Base-by-base conservation (phyloP, 2,888 invertebrate genomes). In the Pyrrhia umbra region DNA sequence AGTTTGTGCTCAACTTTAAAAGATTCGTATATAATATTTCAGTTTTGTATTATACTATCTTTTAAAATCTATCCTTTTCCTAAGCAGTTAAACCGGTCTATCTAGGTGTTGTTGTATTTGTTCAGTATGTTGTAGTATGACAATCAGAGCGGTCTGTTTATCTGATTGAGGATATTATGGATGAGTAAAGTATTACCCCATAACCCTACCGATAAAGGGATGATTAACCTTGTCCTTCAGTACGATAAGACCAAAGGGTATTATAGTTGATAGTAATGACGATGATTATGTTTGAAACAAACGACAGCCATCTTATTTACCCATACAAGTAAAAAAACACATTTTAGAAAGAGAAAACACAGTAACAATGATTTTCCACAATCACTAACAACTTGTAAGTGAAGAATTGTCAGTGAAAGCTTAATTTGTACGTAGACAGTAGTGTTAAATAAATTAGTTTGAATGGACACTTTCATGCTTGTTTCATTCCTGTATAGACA, bases 341-440 rank as follows among this genome's bases (percentile, higher is more conserved):
- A 34, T 34, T 34, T n/a, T 4, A 34, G 5, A n/a, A 34, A n/a
- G 34, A 34, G 34, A 34, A 34, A 34, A 13, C 34, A 8, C 13
- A 34, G n/a, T n/a, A 13, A n/a, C 34, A 34, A 34, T n/a, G 34
- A 34, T n/a, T 34, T n/a, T 34, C 34, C 34, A 34, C 34, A 9
- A 34, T 4, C 13, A 34, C n/a, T n/a, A n/a, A 34, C 34, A n/a
- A n/a, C 0, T n/a, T 34, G 1, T 34, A 34, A 34, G 34, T n/a
- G 34, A 34, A n/a, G 34, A n/a, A 34, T 34, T 34, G 34, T 34
- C 34, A 34, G 34, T n/a, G 34, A 34, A 34, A 34, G 34, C 34
- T 3, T 34, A 34, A 34, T 34, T n/a, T 34, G 13, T n/a, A 13
- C 34, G 34, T 34, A 42, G 6, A 40, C 16, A 6, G 8, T 40